Conservation (phyloP, 2,113 vertebrate genomes). For the Benitochromis conjunctus region DNA sequence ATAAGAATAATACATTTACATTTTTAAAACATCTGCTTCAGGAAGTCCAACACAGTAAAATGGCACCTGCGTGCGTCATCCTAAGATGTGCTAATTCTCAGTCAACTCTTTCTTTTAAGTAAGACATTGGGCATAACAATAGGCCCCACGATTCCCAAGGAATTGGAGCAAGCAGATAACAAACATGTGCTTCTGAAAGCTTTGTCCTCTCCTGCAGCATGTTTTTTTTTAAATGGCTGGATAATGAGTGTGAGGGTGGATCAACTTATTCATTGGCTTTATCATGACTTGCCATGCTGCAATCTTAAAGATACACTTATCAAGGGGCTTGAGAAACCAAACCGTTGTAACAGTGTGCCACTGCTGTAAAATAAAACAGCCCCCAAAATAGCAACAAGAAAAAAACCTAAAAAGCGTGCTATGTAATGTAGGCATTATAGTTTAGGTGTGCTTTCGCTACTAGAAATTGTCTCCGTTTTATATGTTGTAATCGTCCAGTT, state of each 20-base stretch:
- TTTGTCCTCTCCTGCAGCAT: slow-evolving; percentile 10
- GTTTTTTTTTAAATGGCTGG: not conserved
- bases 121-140: slow-evolving; percentile 5
- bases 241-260: slow-evolving; percentile 24
- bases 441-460: not conserved
- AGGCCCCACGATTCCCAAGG: not conserved
- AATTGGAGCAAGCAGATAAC: slow-evolving; percentile 50
- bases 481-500: not conserved
- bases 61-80: not conserved
- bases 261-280: slow-evolving; percentile 28
- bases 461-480: not conserved
- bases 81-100: not conserved
- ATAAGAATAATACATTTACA: not conserved
- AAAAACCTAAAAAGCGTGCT: not conserved
- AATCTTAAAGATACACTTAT: slow-evolving; percentile 28
- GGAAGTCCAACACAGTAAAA: not conserved
- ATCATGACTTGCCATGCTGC: slow-evolving; percentile 35
- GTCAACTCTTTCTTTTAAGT: not conserved
- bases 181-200: not conserved
- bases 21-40: not conserved
- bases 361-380: not conserved
- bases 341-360: not conserved
- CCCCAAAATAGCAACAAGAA: not conserved
- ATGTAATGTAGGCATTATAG: not conserved
- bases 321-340: slow-evolving; percentile 10